A percentile compares a stretch with the other conserved stretches of the same genome.
Evolutionary conservation across 37 sponge, comb jelly and placozoan genomes (phyloP).

Genomic region (Beroe ovata): DNA sequence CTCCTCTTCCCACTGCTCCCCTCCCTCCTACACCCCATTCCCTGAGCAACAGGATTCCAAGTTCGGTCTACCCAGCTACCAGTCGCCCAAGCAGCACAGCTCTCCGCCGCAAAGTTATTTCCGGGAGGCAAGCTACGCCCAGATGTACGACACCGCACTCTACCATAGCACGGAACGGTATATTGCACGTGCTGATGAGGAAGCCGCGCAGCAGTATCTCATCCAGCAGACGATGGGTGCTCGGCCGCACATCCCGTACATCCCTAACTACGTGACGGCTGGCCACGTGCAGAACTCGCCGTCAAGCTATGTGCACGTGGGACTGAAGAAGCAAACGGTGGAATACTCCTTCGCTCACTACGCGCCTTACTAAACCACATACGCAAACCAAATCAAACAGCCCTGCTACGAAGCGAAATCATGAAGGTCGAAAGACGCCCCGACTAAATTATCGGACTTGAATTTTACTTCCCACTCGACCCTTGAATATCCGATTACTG

Average conservation of each 20-base stretch:
- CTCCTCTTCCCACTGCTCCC: slow-evolving; percentile 11
- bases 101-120: not conserved
- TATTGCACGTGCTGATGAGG: not conserved
- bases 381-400: not conserved
- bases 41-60: not conserved
- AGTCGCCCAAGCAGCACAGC: not conserved
- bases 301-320: not conserved
- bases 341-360: slow-evolving; percentile 34
- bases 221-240: not conserved
- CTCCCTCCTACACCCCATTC: slow-evolving; percentile 43
- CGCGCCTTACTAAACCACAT: slow-evolving; percentile 20
- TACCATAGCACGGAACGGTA: slow-evolving; percentile 18
- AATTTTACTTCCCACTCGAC: too few relatives aligned
- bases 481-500: too few relatives aligned
- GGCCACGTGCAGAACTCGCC: not conserved
- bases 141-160: slow-evolving; percentile 25
- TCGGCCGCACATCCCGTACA: not conserved
- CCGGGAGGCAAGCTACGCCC: slow-evolving; percentile 15
- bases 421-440: not conserved
- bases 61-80: not conserved
- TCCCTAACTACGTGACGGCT: slow-evolving; percentile 30
- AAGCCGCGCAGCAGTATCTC: not conserved
- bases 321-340: not conserved
- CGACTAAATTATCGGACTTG: too few relatives aligned
- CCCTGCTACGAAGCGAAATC: not conserved